Conservation (phyloP, 2,797 vertebrate species). For the Ateles fusciceps region DNA sequence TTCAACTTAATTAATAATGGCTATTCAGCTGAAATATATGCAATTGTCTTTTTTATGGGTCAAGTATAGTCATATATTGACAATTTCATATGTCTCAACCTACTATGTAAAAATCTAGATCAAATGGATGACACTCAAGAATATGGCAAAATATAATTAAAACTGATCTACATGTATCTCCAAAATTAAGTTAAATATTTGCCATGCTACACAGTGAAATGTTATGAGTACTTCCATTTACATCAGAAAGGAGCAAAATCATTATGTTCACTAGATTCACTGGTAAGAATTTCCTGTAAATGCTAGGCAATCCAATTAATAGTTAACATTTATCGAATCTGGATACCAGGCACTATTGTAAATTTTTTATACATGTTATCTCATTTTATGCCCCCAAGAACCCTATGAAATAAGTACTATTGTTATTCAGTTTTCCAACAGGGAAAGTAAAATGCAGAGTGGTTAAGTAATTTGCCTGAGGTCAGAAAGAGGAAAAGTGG, state of each 20-base stretch:
- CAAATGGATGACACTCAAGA: neutral
- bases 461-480: neutral
- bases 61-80: neutral
- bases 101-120: neutral
- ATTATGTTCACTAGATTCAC: neutral
- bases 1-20: neutral
- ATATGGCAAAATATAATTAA: neutral
- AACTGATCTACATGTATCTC: neutral
- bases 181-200: neutral
- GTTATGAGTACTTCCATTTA: neutral
- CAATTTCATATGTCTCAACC: neutral
- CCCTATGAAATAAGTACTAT: too few species aligned
- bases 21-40: neutral
- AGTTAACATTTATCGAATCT: neutral
- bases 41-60: neutral
- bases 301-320: neutral
- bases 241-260: neutral
- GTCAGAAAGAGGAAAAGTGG: neutral
- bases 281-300: neutral
- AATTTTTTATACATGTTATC: neutral
- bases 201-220: neutral
- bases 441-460: neutral
- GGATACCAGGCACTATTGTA: neutral
- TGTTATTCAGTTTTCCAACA: neutral
- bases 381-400: neutral